A percentile compares a stretch with the other conserved stretches of the same genome.
Evolutionary conservation across 2,113 vertebrate species (phyloP).

Genomic region (Psammodynastes pulverulentus): DNA sequence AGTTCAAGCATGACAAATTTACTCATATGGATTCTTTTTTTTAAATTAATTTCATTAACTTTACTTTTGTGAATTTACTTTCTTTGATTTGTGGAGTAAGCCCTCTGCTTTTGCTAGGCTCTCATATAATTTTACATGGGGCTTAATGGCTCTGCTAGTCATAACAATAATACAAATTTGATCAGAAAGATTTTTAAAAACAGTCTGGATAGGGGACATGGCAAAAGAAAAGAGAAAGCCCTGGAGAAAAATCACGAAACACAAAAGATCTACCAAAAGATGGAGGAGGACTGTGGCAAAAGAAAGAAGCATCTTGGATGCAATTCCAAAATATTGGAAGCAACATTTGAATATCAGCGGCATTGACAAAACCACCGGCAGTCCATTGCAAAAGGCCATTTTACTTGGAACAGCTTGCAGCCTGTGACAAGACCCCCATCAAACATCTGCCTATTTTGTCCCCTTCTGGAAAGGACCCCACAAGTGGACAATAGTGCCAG

Average conservation of each 20-base stretch:
- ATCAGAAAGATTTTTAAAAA: not conserved
- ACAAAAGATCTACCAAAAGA: not conserved
- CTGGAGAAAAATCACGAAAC: not conserved
- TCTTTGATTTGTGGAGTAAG: not conserved
- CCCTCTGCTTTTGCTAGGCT: not conserved
- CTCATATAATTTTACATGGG: not conserved
- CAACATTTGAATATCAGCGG: not conserved
- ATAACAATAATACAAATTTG: not conserved
- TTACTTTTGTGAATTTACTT: not conserved
- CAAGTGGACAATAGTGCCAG: not conserved
- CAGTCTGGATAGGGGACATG: not conserved
- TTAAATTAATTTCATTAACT: not conserved
- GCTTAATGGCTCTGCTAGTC: not conserved
- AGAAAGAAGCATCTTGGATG: not conserved
- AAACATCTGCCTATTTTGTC: not conserved
- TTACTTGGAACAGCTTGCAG: not conserved
- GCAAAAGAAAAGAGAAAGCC: not conserved
- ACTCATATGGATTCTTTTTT: not conserved
- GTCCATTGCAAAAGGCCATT: not conserved
- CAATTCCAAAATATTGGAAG: not conserved
- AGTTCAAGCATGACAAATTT: not conserved
- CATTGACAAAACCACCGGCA: not conserved
- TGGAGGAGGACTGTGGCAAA: not conserved
- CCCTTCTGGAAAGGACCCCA: too few relatives aligned
- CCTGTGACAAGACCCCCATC: not conserved